A percentile compares a stretch with the other conserved stretches of the same genome.
Evolutionary conservation across 2,113 vertebrate species (phyloP).

Genomic region (Isurus oxyrinchus): DNA sequence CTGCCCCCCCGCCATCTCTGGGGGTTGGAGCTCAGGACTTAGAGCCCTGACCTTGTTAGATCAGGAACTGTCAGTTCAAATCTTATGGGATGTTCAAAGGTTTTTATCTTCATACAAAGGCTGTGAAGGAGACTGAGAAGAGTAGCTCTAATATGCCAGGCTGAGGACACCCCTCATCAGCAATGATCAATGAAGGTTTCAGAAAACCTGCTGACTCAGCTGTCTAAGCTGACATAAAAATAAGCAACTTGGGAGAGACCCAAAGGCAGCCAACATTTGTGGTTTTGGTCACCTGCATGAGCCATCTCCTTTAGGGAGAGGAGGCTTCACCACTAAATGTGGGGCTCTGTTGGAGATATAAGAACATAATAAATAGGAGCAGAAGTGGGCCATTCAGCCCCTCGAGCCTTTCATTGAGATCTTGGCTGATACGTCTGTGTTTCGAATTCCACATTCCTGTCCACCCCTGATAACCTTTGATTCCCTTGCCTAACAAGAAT

Average conservation of each 20-base stretch:
- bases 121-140: not conserved
- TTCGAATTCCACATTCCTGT: too few relatives aligned
- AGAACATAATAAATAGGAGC: too few relatives aligned
- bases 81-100: not conserved
- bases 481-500: too few relatives aligned
- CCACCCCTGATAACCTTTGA: too few relatives aligned
- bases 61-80: not conserved
- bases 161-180: not conserved
- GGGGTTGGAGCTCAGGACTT: not conserved
- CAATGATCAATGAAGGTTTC: not conserved
- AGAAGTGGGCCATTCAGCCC: too few relatives aligned
- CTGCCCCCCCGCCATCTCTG: not conserved
- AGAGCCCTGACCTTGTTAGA: not conserved
- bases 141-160: not conserved
- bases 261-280: not conserved
- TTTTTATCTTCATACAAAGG: not conserved
- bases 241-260: not conserved
- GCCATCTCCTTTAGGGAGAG: not conserved
- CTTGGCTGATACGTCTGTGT: too few relatives aligned
- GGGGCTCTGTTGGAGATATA: too few relatives aligned
- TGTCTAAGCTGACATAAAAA: not conserved
- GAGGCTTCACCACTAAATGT: not conserved
- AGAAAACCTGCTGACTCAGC: not conserved
- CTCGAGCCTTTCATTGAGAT: too few relatives aligned
- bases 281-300: too few relatives aligned